Conservation (phyloP, 2,113 vertebrate genomes). For the Sorex fumeus region DNA sequence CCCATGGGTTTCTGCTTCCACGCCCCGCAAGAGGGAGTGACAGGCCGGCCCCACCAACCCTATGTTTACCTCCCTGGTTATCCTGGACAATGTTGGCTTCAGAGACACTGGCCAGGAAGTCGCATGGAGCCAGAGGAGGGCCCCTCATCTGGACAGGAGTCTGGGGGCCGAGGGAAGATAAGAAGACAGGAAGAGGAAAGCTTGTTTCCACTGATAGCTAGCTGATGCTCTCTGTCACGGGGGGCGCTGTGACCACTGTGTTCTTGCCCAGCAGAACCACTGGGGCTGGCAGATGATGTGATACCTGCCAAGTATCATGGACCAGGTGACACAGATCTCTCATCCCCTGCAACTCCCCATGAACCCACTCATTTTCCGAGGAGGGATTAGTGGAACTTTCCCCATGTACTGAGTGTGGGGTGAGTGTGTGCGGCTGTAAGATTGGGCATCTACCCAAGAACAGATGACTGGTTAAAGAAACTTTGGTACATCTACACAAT, state of each 20-base stretch:
- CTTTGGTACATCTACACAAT: too few relatives aligned
- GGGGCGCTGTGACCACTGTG: background rate
- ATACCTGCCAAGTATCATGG: background rate
- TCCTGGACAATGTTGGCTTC: background rate
- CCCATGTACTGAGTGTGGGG: background rate
- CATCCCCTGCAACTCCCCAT: too few relatives aligned
- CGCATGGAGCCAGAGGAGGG: background rate
- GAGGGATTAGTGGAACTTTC: background rate
- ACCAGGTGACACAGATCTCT: background rate
- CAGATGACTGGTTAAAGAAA: too few relatives aligned
- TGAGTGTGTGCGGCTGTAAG: background rate
- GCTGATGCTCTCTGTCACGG: background rate
- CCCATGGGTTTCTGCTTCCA: background rate
- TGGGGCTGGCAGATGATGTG: background rate
- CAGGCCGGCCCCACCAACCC: background rate
- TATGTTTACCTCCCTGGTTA: background rate
- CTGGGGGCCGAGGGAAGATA: too few relatives aligned
- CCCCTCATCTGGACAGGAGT: background rate
- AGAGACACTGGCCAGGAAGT: background rate
- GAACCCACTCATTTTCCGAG: background rate
- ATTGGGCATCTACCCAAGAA: background rate
- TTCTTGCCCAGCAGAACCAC: background rate
- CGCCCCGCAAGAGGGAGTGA: background rate
- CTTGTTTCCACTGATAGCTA: accelerated
- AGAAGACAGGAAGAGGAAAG: background rate